phyloP scores from a whole-genome alignment of 2,797 vertebrate species.

The Bucorvus abyssinicus region DNA sequence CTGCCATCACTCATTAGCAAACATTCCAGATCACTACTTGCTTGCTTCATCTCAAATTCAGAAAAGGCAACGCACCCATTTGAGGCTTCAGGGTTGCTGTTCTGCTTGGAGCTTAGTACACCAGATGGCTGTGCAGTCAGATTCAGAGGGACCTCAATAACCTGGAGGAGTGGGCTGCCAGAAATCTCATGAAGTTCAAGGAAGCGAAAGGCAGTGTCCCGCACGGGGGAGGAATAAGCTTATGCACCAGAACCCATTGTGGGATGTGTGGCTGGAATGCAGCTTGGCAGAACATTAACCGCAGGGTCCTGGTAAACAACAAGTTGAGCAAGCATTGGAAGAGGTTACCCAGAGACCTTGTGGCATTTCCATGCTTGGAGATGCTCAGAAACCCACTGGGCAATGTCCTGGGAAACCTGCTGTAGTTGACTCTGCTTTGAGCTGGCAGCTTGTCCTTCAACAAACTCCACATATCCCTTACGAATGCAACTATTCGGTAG shows the following conservation, averaged over 20 bases:
- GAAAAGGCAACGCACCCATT: background rate
- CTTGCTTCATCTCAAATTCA: background rate
- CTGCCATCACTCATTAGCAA: background rate
- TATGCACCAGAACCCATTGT: no score
- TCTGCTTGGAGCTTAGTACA: background rate
- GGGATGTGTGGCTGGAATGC: background rate
- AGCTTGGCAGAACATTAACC: background rate
- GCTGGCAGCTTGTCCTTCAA: background rate
- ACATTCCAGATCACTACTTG: background rate
- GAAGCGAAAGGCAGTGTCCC: background rate
- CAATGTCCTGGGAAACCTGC: background rate
- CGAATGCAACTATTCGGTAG: background rate
- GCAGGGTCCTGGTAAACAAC: background rate
- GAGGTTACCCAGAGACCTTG: background rate
- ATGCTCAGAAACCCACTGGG: background rate
- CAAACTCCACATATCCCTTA: background rate
- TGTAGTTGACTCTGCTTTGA: background rate
- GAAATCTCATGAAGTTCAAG: background rate
- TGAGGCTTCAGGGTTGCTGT: background rate
- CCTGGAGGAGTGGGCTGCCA: background rate
- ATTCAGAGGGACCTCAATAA: background rate
- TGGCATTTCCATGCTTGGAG: background rate
- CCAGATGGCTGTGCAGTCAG: background rate
- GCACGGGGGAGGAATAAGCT: background rate
- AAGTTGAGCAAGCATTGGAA: background rate